Conservation (phyloP, 2,797 vertebrate genomes). For the Bradypodion pumilum region DNA sequence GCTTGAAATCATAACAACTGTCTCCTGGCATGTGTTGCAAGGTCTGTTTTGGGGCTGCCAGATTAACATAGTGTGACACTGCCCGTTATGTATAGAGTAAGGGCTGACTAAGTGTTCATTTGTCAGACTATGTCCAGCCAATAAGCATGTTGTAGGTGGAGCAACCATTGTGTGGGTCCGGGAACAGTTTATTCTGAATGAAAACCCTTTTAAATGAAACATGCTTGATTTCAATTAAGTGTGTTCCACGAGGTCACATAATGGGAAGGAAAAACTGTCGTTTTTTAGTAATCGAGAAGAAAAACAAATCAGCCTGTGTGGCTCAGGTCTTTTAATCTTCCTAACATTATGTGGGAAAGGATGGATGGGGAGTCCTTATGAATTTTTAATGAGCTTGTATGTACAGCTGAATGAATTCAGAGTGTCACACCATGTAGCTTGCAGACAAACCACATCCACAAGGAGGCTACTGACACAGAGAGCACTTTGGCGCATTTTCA, state of each 20-base stretch:
- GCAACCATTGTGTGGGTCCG: conserved; percentile 69
- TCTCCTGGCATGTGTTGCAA: neutral
- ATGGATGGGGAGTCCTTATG: conserved; percentile 75
- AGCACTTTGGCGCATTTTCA: conserved; percentile 68
- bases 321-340: conserved; percentile 43
- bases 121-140: conserved; percentile 77
- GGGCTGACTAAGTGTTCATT: conserved; percentile 42
- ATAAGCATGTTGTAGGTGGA: conserved; percentile 81
- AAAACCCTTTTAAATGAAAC: conserved; percentile 67
- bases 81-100: conserved; percentile 29
- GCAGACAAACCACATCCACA: conserved; percentile 72
- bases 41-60: neutral
- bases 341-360: conserved; percentile 56
- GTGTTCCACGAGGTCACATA: neutral
- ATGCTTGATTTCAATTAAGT: conserved; percentile 23
- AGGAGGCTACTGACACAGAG: conserved; percentile 75
- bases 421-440: conserved; percentile 74
- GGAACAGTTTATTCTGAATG: conserved; percentile 84
- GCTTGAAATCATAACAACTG: neutral
- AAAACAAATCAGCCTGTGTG: conserved; percentile 8
- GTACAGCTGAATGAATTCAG: conserved; percentile 82
- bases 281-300: neutral
- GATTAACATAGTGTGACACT: neutral
- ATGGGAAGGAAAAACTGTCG: neutral
- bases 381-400: conserved; percentile 87